Conservation (phyloP, 2,113 vertebrate species). For the Chrysemys picta region DNA sequence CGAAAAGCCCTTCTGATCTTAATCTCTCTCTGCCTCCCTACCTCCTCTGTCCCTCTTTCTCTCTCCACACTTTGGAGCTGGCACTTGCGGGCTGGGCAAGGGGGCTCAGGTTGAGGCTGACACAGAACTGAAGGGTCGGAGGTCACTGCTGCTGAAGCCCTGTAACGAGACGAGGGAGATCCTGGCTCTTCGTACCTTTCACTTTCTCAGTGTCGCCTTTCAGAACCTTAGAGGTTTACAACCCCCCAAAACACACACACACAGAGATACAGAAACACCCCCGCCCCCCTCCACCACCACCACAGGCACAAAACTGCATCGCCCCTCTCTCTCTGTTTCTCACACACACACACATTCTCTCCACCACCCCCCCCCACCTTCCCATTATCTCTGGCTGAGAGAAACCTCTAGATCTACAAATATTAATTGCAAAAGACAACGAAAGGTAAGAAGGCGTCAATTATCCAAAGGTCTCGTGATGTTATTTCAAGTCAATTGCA, state of each 20-base stretch:
- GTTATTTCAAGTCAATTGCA: conserved; percentile 76
- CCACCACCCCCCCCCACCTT: conserved; percentile 72
- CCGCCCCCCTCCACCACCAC: conserved; percentile 41
- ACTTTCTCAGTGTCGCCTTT: conserved; percentile 24
- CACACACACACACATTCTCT: not conserved
- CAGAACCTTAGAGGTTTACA: conserved; percentile 67
- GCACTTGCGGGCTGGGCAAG: conserved; percentile 72
- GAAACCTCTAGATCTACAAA: conserved; percentile 79
- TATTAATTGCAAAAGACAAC: conserved; percentile 80
- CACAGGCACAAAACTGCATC: conserved; percentile 47
- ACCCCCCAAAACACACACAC: conserved; percentile 48
- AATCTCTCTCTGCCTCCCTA: conserved; percentile 54
- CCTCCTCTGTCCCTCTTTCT: conserved; percentile 42
- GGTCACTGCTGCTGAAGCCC: conserved; percentile 64
- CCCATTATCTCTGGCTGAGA: conserved; percentile 73
- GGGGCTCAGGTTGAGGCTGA: conserved; percentile 39
- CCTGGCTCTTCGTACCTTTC: conserved; percentile 44
- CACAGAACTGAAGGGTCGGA: conserved; percentile 53
- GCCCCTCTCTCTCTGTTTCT: conserved; percentile 48
- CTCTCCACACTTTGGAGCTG: conserved; percentile 13
- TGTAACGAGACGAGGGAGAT: conserved; percentile 52
- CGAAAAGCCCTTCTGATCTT: conserved; percentile 68
- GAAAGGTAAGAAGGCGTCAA: conserved; percentile 83
- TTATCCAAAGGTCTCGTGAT: conserved; percentile 79
- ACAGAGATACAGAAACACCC: conserved; percentile 37